phyloP scores from a whole-genome alignment of 2,888 invertebrate genomes.

The Melikaiella ostensackeni region DNA sequence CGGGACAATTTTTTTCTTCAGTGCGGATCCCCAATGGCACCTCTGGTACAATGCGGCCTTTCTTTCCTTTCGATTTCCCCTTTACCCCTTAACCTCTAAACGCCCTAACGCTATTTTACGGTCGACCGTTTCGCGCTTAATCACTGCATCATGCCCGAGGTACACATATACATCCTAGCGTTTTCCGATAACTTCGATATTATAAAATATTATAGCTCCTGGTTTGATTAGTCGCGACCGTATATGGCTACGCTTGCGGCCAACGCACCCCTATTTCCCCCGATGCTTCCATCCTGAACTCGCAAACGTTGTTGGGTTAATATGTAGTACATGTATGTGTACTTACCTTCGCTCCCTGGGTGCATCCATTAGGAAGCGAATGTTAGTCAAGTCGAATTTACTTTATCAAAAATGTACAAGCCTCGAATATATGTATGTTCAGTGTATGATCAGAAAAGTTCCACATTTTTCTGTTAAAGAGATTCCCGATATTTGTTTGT shows the following conservation, averaged over 20 bases:
- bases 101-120: conserved; percentile 32
- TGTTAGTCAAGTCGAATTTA: not conserved
- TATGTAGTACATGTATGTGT: conserved; percentile 13
- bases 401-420: not conserved
- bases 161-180: conserved; percentile 21
- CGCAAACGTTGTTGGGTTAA: conserved; percentile 24
- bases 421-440: not conserved
- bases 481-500: too few relatives aligned
- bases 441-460: not conserved
- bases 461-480: too few relatives aligned
- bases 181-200: conserved; percentile 39
- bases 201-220: conserved; percentile 40
- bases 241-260: conserved; percentile 22
- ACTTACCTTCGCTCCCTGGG: not conserved
- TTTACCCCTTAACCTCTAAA: not conserved
- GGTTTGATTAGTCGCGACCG: conserved; percentile 36
- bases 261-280: conserved; percentile 30
- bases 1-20: conserved; percentile 1
- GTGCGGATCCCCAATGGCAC: not conserved
- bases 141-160: conserved; percentile 26
- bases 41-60: conserved; percentile 22
- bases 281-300: conserved; percentile 1
- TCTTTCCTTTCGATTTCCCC: conserved; percentile 14
- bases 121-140: conserved; percentile 30
- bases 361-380: not conserved